A percentile compares a stretch with the other conserved stretches of the same genome.
phyloP scores from a whole-genome alignment of 2,113 vertebrate species.

The Macheiramphus alcinus region DNA sequence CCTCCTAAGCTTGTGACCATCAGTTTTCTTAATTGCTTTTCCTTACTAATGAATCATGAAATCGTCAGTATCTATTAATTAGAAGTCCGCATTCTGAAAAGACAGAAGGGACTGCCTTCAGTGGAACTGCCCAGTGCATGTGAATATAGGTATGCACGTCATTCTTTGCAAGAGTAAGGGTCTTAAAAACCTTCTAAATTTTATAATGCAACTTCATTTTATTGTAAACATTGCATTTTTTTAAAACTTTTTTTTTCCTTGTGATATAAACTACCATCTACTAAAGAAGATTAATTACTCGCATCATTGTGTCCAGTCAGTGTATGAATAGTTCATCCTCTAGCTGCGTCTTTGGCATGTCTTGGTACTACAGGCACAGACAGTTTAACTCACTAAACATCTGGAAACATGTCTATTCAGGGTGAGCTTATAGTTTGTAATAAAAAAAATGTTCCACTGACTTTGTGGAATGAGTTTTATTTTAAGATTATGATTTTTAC shows the following conservation, averaged over 20 bases:
- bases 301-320: neutral
- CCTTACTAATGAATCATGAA: neutral
- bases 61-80: neutral
- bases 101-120: neutral
- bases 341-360: neutral
- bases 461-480: conserved; percentile 55
- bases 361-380: neutral
- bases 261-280: neutral
- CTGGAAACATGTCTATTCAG: conserved; percentile 43
- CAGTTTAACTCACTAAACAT: conserved; percentile 42
- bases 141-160: neutral
- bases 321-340: neutral
- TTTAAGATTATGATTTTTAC: conserved; percentile 58
- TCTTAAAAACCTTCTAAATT: neutral
- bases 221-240: neutral
- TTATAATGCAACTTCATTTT: neutral
- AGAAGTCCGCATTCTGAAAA: neutral
- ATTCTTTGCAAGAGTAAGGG: neutral
- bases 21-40: neutral
- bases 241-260: neutral
- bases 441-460: conserved; percentile 50
- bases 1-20: neutral
- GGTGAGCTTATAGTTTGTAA: conserved; percentile 22
- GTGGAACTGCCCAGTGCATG: neutral
- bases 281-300: neutral